Evolutionary conservation across 2,113 vertebrate genomes (phyloP).

Genomic region (Struthio camelus): DNA sequence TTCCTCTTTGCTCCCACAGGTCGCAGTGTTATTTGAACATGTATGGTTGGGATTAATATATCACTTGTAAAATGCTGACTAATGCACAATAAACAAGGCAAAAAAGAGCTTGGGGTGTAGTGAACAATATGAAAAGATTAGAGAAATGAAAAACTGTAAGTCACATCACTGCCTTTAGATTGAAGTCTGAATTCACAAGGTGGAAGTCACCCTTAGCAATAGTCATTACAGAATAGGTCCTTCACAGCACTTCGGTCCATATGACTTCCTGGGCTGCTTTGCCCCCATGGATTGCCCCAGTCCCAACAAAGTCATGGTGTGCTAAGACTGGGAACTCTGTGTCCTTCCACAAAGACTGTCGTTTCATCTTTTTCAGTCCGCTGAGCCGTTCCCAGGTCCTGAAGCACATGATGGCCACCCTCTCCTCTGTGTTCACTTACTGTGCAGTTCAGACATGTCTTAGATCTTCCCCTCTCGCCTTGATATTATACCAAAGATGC

Average conservation of each 20-base stretch:
- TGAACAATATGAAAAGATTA: background rate
- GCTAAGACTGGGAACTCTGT: no score
- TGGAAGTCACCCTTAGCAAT: background rate
- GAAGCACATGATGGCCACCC: rapidly evolving
- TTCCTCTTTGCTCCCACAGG: background rate
- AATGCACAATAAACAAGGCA: background rate
- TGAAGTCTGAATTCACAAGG: background rate
- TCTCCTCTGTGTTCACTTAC: background rate
- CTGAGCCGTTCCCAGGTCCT: background rate
- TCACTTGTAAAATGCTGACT: background rate
- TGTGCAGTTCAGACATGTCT: background rate
- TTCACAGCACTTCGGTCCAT: rapidly evolving
- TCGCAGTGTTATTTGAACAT: background rate
- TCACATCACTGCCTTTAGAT: background rate
- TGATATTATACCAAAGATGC: conserved; percentile 13
- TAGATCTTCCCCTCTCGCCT: background rate
- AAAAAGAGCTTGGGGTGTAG: background rate
- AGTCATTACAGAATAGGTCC: background rate
- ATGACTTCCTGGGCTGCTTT: background rate
- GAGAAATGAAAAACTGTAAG: background rate
- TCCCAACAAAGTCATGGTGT: background rate
- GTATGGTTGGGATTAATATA: background rate
- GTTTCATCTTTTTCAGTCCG: background rate
- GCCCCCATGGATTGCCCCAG: background rate
- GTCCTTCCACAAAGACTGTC: background rate